A percentile compares a stretch with the other conserved stretches of the same genome.
These are phyloP conservation scores for Scophthalmus maximus DNA, from an alignment of 2,113 vertebrate species.

Conservation along the genomic window DNA sequence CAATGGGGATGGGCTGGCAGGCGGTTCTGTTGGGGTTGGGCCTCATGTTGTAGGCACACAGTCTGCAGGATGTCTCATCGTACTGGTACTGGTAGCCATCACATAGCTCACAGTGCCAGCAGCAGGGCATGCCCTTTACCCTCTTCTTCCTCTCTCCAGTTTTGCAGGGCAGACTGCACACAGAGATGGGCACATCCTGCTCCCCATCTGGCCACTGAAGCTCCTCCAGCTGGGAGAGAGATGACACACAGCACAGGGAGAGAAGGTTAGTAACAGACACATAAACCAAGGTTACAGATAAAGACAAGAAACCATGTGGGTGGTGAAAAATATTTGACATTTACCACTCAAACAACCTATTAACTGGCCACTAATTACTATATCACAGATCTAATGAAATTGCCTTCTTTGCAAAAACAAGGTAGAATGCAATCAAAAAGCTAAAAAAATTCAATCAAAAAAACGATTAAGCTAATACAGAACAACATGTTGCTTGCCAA, in stretches of 20 bases:
- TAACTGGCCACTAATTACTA: not conserved
- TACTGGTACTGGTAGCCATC: conserved; percentile 81
- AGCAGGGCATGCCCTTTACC: conserved; percentile 81
- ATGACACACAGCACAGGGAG: conserved; percentile 42
- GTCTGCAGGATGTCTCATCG: conserved; percentile 78
- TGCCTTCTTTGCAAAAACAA: not conserved
- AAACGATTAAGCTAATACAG: conserved; percentile 31
- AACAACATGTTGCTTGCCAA: conserved; percentile 37
- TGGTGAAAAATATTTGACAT: not conserved
- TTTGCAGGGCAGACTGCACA: conserved; percentile 80
- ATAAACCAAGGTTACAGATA: not conserved
- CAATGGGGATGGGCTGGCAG: conserved; percentile 79
- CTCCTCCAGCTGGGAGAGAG: conserved; percentile 76
- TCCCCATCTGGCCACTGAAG: conserved; percentile 80
- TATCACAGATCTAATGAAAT: not conserved
- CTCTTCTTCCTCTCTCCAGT: conserved; percentile 80
- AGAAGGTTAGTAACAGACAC: conserved; percentile 22
- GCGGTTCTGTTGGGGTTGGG: conserved; percentile 77
- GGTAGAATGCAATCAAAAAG: not conserved
- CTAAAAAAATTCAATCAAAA: not conserved
- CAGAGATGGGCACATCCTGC: conserved; percentile 77
- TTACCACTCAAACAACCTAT: not conserved
- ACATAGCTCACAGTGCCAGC: conserved; percentile 81
- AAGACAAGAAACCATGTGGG: conserved; percentile 10
- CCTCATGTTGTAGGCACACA: conserved; percentile 78